Evolutionary conservation across 92 coral and sea anemone genomes (phyloP), one percentile per base, ranked within the genome.

Genomic region (Heteractis magnifica): DNA sequence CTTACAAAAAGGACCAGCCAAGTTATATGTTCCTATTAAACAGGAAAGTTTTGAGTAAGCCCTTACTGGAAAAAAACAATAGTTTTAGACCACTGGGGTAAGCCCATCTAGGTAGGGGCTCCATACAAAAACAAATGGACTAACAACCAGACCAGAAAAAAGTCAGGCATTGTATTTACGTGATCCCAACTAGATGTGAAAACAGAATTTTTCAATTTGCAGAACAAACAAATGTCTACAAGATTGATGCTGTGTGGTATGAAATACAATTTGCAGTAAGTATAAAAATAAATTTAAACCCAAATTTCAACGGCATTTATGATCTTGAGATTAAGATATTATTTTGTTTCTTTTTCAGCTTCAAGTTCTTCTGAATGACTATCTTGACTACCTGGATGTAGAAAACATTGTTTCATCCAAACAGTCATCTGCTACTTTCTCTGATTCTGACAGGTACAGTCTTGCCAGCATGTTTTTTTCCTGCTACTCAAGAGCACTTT

Each of bases 211-310:
- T 72, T 80, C 52, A 18, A 49, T 21, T 82, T 52, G 15, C 52
- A 94, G 98, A 88, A 13, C 82, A 88, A 72, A 79, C 97, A 49
- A 86, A 91, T 65, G 87, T 91, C 10, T 97, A 94, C 89, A 89
- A 90, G 58, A 97, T 97, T 71, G 99, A 97, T 72, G 99, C 90
- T 56, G 98, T 97, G 52, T 97, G 99, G 99, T 97, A 98, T 79
- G 99, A 97, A 86, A 94, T 97, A 82, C 99, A 97, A 88, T 97
- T 89, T 88, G 93, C 99, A 50, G 99, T 97, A 94, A 90, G 97
- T 77, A 65, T 21, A 10, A 56, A 49, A 7, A 4, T 12, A 8
- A 26, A 10, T 3, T 2, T n/a, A 0, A 34, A 0, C 44, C 44
- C 44, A 34, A 34, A 34, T 34, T 34, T 34, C 44, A 34, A 0